Evolutionary conservation across 1,140 invertebrate genomes (phyloP), one percentile per base, ranked within the genome.

Genomic region (Kradibia gibbosae): DNA sequence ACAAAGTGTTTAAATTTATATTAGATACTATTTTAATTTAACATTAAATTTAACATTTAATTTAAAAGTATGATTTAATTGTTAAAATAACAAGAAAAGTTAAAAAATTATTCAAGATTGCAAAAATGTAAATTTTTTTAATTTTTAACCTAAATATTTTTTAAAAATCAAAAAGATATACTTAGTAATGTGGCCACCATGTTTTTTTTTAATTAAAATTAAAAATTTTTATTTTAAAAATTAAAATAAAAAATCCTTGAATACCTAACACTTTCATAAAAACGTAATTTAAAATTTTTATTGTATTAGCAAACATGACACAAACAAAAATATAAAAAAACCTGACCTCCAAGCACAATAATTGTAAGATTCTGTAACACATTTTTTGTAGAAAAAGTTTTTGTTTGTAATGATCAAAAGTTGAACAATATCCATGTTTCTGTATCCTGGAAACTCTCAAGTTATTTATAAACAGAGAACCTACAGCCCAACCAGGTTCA

Each of bases 321-420:
- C 82, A 83, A 79, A 80, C 72, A 76, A 80, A 80, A 80, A 55
- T 75, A 17, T 76, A 71, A 67, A 76, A 71, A 76, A 83, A 80
- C 82, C 82, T 80, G 78, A 83, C 82, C 82, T 83, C 82, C 25
- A 39, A 36, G 55, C 17, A 76, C 42, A 70, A 75, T 74, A 83
- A 80, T 53, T 53, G 70, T 80, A 36, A 83, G 34, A 55, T n/a
- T 70, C 39, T 75, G 39, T 76, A 42, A 76, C 73, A 80, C 62
- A 80, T 80, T 80, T 79, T 72, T 25, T 71, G 82, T 71, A 17
- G 70, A 74, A 13, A 80, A 80, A 83, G 60, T 79, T 71, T 83
- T 71, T 83, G 72, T 60, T 76, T 76, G 50, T 62, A 70, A 80
- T 22, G 8, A 76, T 76, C 48, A 70, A 80, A 76, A 76, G 60